Evolutionary conservation across 2,888 invertebrate genomes (phyloP).

Genomic region (Cancer borealis): DNA sequence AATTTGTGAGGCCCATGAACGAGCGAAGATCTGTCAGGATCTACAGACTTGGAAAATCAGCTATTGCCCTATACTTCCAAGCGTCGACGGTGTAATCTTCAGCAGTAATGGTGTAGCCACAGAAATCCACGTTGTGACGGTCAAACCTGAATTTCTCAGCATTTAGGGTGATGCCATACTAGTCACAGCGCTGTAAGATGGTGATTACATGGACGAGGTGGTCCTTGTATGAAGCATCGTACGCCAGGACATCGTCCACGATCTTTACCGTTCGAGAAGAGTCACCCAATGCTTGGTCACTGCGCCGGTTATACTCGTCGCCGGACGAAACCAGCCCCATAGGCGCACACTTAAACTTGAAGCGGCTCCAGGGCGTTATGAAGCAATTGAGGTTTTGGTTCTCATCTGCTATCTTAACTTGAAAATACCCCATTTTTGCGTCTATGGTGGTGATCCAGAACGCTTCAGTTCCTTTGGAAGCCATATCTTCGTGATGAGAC

Average conservation of each 20-base stretch:
- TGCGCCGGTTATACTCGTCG: constrained; percentile 46
- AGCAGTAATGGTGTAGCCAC: not conserved
- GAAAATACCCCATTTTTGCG: constrained; percentile 43
- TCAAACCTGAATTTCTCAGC: constrained; percentile 17
- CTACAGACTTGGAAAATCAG: constrained; percentile 48
- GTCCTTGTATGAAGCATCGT: not conserved
- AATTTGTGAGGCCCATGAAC: constrained; percentile 55
- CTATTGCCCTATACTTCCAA: constrained; percentile 58
- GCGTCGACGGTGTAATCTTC: constrained; percentile 24
- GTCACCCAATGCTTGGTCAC: constrained; percentile 42
- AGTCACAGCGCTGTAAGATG: not conserved
- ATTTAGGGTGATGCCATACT: constrained; percentile 34
- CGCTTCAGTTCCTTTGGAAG: not conserved
- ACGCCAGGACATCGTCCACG: no score
- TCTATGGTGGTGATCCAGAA: not conserved
- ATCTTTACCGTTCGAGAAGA: not conserved
- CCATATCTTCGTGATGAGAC: not conserved
- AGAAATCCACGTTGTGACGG: not conserved
- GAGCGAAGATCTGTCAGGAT: constrained; percentile 46
- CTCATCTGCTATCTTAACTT: constrained; percentile 34
- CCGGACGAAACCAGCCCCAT: constrained; percentile 52
- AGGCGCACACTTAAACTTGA: constrained; percentile 31
- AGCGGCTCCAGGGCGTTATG: constrained; percentile 24
- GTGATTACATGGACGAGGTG: not conserved
- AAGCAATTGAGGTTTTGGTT: constrained; percentile 47